These are phyloP conservation scores for Ditylenchus dipsaci DNA, from an alignment of 1,140 invertebrate species.

Conservation along the genomic window DNA sequence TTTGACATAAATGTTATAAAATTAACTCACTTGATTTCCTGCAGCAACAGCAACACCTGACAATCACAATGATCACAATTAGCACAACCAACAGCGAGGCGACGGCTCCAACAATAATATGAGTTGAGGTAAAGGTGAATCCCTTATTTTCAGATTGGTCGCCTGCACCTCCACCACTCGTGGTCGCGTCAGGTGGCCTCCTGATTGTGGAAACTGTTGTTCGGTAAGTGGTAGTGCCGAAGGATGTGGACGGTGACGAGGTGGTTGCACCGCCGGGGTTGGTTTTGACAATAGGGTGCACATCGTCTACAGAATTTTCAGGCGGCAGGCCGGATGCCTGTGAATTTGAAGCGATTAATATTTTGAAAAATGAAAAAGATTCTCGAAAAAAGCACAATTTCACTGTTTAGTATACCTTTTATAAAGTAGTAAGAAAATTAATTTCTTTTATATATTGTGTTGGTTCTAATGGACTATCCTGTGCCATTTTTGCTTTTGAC, in stretches of 20 bases:
- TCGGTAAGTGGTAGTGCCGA: neutral
- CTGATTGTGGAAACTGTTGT: neutral
- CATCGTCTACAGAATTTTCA: neutral
- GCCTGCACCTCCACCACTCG: too few relatives aligned
- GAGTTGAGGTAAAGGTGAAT: neutral
- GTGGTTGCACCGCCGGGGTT: neutral
- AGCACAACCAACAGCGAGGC: neutral
- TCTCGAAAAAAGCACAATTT: too few relatives aligned
- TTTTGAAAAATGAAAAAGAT: too few relatives aligned
- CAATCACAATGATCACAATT: neutral
- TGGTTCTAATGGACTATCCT: too few relatives aligned
- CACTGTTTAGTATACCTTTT: too few relatives aligned
- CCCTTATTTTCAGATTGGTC: neutral
- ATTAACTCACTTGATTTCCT: neutral
- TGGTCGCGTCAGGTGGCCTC: neutral
- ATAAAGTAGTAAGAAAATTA: too few relatives aligned
- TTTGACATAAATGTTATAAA: too few relatives aligned
- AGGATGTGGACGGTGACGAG: neutral
- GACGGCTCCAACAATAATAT: neutral
- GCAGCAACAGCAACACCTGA: neutral
- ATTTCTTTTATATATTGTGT: too few relatives aligned
- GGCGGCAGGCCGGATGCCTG: neutral
- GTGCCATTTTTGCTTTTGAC: too few relatives aligned
- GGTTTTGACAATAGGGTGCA: neutral
- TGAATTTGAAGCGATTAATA: neutral